Evolutionary conservation across 2,888 invertebrate species (phyloP), one percentile per base, ranked within the genome.

Genomic region (Drosophila affinis): DNA sequence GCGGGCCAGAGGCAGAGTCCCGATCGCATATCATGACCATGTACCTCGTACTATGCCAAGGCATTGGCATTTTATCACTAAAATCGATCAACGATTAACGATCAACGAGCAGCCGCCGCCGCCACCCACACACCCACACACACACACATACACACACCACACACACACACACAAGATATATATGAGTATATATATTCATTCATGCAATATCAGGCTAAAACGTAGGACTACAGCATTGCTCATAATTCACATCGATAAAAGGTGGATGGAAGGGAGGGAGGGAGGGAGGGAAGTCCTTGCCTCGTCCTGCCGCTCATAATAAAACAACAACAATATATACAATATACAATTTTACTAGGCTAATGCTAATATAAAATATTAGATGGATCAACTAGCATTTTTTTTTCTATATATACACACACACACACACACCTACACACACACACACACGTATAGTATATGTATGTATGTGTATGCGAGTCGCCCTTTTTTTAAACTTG

Each of bases 11-110:
- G 88, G 60, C 90, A 89, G 52, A 90, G 91, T 6, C 87, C 91
- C 44, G 91, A 92, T 74, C 89, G 90, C 62, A 89, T 91, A 74
- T 92, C 92, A 91, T 92, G 92, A 92, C 92, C 91, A 76, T 90
- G 89, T 81, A 88, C 89, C 78, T 77, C 88, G 72, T 89, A 88
- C 76, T 90, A 87, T 81, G 79, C 90, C 59, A 90, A 90, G 84
- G 79, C 90, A 59, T 82, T 90, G 89, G 85, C 91, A 63, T 90
- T 89, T 70, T 82, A 88, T 77, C 90, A 90, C 64, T 90, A 78
- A 81, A 54, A 17, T 14, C 12, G 52, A 29, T 24, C 24, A 24
- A 24, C 24, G 24, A 24, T 24, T 7, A 29, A 29, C 29, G 29
- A 29, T 29, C 29, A 9, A 17, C 39, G 44, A 55, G 39, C 39